Conservation (phyloP, 2,888 invertebrate species). For the Tethea ocularis region DNA sequence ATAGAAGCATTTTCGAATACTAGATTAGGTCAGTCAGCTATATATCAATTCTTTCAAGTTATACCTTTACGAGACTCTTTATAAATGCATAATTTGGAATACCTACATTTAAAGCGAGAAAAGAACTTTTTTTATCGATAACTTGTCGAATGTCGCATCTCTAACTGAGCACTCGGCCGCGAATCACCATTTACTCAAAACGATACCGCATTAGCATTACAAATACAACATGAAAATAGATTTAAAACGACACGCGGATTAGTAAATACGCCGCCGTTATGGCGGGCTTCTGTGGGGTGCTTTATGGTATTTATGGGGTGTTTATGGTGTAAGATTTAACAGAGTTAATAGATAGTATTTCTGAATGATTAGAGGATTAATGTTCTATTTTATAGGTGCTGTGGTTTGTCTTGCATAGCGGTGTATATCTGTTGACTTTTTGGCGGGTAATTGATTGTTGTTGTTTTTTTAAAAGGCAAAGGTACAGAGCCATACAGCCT, state of each 20-base stretch:
- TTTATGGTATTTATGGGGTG: conserved; percentile 14
- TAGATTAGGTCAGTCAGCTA: too few relatives aligned
- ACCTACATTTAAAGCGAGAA: too few relatives aligned
- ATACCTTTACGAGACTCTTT: too few relatives aligned
- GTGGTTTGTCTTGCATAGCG: neutral
- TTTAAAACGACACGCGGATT: conserved; percentile 65
- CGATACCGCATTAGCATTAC: conserved; percentile 64
- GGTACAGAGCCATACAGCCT: too few relatives aligned
- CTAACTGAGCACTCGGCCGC: conserved; percentile 13
- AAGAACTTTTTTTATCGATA: neutral
- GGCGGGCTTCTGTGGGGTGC: conserved; percentile 22
- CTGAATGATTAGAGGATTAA: neutral
- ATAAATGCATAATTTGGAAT: too few relatives aligned
- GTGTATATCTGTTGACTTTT: too few relatives aligned
- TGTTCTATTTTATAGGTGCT: neutral
- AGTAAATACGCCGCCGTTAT: conserved; percentile 15
- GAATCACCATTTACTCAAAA: conserved; percentile 20
- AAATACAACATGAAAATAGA: conserved; percentile 70
- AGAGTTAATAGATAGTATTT: neutral
- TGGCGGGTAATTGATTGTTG: too few relatives aligned
- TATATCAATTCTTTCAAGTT: too few relatives aligned
- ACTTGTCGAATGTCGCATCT: neutral
- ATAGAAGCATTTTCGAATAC: too few relatives aligned
- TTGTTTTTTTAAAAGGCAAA: too few relatives aligned
- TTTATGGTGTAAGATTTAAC: conserved; percentile 11